Conservation (phyloP, 2,113 vertebrate genomes). For the Stigmatopora argus region DNA sequence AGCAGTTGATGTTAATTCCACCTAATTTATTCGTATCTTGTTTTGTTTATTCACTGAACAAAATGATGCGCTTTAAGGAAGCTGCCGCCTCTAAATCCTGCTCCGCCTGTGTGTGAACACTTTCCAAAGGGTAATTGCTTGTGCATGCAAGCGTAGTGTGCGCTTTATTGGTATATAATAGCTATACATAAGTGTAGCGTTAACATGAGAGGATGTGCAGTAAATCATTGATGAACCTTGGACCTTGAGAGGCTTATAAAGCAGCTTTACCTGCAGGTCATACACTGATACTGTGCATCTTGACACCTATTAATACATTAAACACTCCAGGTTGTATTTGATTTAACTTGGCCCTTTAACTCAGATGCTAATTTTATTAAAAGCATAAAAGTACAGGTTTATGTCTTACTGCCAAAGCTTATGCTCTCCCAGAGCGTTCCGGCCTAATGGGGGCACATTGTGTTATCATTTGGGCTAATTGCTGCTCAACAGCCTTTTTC, state of each 20-base stretch:
- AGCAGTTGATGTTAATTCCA: conserved; percentile 24
- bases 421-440: conserved; percentile 29
- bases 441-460: conserved; percentile 71
- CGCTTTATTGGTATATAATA: conserved; percentile 30
- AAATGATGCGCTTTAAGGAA: conserved; percentile 30
- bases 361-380: conserved; percentile 5
- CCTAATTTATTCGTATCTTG: conserved; percentile 9
- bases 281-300: conserved; percentile 23
- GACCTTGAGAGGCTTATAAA: conserved; percentile 43
- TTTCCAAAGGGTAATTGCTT: conserved; percentile 4
- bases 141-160: conserved; percentile 1
- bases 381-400: not conserved
- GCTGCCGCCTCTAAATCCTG: conserved; percentile 14
- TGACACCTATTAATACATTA: conserved; percentile 40
- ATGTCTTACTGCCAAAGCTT: conserved; percentile 17
- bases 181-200: conserved; percentile 40
- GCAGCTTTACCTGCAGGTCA: conserved; percentile 50
- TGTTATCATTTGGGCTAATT: conserved; percentile 91
- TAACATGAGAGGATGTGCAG: conserved; percentile 35
- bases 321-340: conserved; percentile 24
- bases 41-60: conserved; percentile 24
- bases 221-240: conserved; percentile 62
- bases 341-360: conserved; percentile 1
- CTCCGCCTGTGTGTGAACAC: not conserved
- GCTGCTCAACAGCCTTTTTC: conserved; percentile 80